Percentiles rank a stretch among this genome's conserved stretches.
Conservation (phyloP, 2,888 invertebrate genomes). For the Parnassius apollo region DNA sequence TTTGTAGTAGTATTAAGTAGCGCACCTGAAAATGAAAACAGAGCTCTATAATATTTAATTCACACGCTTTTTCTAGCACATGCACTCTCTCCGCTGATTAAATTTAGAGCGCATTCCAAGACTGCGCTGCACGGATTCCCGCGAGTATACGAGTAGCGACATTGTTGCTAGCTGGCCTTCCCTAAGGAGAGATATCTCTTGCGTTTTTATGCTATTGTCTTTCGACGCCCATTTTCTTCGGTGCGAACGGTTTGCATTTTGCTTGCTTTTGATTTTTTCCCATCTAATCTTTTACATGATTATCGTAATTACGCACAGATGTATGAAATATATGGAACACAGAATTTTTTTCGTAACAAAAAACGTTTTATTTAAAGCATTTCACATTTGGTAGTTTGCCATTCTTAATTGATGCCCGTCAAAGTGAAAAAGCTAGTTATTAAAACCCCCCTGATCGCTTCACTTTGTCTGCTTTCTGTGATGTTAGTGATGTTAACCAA, state of each 20-base stretch:
- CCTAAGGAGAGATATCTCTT: constrained; percentile 10
- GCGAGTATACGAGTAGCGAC: background rate
- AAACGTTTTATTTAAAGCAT: no score
- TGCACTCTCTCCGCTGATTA: constrained; percentile 9
- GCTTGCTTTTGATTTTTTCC: background rate
- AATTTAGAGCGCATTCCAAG: constrained; percentile 4
- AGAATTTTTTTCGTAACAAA: no score
- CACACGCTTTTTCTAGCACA: background rate
- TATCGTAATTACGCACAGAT: background rate
- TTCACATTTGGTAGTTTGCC: no score
- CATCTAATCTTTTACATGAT: background rate
- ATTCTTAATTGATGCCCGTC: no score
- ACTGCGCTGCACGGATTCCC: constrained; percentile 1
- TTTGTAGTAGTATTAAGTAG: background rate
- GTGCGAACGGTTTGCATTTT: background rate
- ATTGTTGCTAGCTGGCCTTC: constrained; percentile 13
- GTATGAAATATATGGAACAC: background rate
- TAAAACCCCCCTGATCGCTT: no score
- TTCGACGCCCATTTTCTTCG: constrained; percentile 3
- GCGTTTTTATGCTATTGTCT: background rate
- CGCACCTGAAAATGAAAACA: background rate
- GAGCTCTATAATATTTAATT: constrained; percentile 4
- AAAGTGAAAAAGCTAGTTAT: no score
- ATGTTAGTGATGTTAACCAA: no score
- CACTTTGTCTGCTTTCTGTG: no score